These are phyloP conservation scores for Nothocercus nigrocapillus DNA, from an alignment of 2,113 vertebrate species.

Conservation along the genomic window DNA sequence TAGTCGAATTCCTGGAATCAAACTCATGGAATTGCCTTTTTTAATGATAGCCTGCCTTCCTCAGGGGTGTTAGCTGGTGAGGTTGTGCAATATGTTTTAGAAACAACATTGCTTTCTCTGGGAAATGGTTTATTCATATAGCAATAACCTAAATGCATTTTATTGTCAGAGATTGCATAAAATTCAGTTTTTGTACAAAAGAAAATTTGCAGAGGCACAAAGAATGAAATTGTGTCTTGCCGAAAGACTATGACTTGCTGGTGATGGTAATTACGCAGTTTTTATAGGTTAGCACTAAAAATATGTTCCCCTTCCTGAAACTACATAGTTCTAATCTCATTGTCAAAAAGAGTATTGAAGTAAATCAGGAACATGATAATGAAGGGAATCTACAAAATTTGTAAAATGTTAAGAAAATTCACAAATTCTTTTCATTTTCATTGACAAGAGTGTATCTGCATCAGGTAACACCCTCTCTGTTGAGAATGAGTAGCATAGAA, in stretches of 20 bases:
- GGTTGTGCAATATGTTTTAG: constrained; percentile 32
- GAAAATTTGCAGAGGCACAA: neutral
- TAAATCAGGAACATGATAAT: neutral
- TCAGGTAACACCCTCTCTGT: neutral
- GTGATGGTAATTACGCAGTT: constrained; percentile 30
- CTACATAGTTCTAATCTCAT: neutral
- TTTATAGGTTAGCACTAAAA: constrained; percentile 54
- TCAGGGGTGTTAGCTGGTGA: neutral
- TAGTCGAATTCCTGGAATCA: constrained; percentile 43
- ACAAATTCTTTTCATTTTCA: neutral
- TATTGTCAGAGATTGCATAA: constrained; percentile 31
- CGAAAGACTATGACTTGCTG: constrained; percentile 47
- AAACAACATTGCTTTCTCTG: constrained; percentile 46
- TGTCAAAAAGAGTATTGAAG: neutral
- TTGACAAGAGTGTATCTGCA: neutral
- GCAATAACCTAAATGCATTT: constrained; percentile 49
- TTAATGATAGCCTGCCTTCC: constrained; percentile 52
- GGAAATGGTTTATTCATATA: constrained; percentile 62
- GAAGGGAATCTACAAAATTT: constrained; percentile 30
- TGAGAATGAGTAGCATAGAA: neutral
- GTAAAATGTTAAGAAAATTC: constrained; percentile 16
- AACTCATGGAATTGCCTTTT: constrained; percentile 50
- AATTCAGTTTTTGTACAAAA: constrained; percentile 20
- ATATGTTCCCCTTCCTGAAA: constrained; percentile 26
- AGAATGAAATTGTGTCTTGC: constrained; percentile 27